A percentile compares a stretch with the other conserved stretches of the same genome.
These are phyloP conservation scores for Lithodes maja DNA, from an alignment of 2,888 invertebrate species.

Conservation along the genomic window DNA sequence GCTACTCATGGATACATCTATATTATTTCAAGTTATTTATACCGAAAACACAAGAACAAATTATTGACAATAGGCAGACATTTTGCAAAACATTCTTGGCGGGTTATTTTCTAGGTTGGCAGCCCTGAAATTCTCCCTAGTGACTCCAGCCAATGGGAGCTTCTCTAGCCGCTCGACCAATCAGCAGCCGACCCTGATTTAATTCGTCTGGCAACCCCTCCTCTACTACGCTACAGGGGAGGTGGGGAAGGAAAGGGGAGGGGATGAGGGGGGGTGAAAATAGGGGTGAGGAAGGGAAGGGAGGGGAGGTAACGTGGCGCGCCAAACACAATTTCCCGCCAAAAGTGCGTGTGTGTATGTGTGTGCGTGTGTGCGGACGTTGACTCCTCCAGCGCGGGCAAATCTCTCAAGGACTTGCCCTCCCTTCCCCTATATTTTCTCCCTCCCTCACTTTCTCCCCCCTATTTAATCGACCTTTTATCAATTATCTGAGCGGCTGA, in stretches of 20 bases:
- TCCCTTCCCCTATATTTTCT: background rate
- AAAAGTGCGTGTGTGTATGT: slow-evolving; percentile 50
- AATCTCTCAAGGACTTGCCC: slow-evolving; percentile 31
- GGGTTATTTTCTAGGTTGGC: slow-evolving; percentile 16
- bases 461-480: background rate
- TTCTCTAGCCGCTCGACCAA: slow-evolving; percentile 40
- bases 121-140: slow-evolving; percentile 50
- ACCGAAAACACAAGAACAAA: background rate
- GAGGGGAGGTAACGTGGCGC: slow-evolving; percentile 54
- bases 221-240: slow-evolving; percentile 34
- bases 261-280: background rate
- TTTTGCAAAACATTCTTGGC: slow-evolving; percentile 16
- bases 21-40: background rate
- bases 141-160: slow-evolving; percentile 55
- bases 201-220: slow-evolving; percentile 48
- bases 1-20: no score
- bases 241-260: background rate
- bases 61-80: background rate
- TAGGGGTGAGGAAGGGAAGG: background rate
- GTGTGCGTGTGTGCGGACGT: slow-evolving; percentile 36
- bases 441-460: background rate
- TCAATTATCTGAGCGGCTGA: no score
- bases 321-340: slow-evolving; percentile 61
- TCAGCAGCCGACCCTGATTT: slow-evolving; percentile 41
- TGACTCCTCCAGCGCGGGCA: slow-evolving; percentile 39